Evolutionary conservation across 1,140 invertebrate genomes (phyloP).

Genomic region (Caenorhabditis tropicalis): DNA sequence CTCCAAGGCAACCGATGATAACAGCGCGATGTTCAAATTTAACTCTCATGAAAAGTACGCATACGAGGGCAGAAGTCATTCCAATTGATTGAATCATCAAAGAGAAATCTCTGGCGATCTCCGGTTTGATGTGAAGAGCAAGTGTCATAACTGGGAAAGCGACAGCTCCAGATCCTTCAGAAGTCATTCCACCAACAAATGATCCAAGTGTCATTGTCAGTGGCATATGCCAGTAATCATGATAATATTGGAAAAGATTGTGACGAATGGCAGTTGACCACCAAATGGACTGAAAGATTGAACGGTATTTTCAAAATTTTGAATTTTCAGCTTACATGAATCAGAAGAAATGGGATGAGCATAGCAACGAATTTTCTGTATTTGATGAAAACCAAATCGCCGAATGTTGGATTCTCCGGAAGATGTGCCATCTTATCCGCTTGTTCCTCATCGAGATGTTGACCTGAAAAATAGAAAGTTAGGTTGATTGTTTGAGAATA

Average conservation of each 20-base stretch:
- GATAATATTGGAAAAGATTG: constrained; percentile 60
- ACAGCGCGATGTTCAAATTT: constrained; percentile 63
- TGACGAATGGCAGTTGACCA: constrained; percentile 63
- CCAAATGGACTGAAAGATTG: constrained; percentile 51
- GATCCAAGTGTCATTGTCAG: constrained; percentile 65
- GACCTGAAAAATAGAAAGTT: constrained; percentile 52
- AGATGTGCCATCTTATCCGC: constrained; percentile 50
- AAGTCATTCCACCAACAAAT: constrained; percentile 59
- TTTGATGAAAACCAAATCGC: constrained; percentile 57
- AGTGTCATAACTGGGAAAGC: constrained; percentile 71
- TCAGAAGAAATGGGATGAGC: constrained; percentile 60
- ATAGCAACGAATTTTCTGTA: constrained; percentile 64
- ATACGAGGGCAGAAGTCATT: constrained; percentile 64
- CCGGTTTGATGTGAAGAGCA: constrained; percentile 60
- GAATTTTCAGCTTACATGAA: constrained; percentile 59
- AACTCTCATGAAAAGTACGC: constrained; percentile 66
- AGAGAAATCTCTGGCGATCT: constrained; percentile 66
- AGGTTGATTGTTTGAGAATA: no score
- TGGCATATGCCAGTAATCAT: constrained; percentile 59
- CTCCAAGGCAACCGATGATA: constrained; percentile 64
- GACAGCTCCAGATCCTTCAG: constrained; percentile 64
- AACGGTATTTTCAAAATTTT: neutral
- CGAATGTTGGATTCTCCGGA: constrained; percentile 57
- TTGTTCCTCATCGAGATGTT: constrained; percentile 58
- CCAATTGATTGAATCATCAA: constrained; percentile 68